These are phyloP conservation scores for Symphodus melops DNA, from an alignment of 2,113 vertebrate genomes.

Conservation along the genomic window DNA sequence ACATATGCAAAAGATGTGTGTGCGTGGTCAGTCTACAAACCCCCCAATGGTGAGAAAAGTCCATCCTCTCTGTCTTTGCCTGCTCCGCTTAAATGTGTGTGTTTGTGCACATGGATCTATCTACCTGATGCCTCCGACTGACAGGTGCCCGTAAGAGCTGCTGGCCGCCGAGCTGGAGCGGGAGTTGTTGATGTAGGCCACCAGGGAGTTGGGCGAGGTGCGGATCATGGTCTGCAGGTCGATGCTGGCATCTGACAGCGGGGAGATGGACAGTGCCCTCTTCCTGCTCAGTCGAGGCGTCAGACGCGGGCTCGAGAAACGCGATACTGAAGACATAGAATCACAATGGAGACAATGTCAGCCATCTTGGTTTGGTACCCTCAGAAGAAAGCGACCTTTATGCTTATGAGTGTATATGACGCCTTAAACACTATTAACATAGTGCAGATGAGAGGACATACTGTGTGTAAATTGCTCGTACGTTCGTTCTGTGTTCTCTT, in stretches of 20 bases:
- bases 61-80: no score
- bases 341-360: conserved; percentile 3
- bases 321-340: conserved; percentile 86
- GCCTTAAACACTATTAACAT: neutral
- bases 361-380: no score
- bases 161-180: conserved; percentile 97
- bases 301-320: conserved; percentile 94
- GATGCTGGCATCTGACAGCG: conserved; percentile 96
- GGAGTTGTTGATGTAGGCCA: conserved; percentile 99
- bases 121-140: conserved; percentile 95
- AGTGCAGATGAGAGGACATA: neutral
- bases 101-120: conserved; percentile 34
- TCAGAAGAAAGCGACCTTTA: neutral
- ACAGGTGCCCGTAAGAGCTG: conserved; percentile 97
- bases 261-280: conserved; percentile 95
- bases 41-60: no score
- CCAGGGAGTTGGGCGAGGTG: conserved; percentile 97
- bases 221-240: conserved; percentile 99
- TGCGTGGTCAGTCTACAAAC: no score
- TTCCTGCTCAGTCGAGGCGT: conserved; percentile 95
- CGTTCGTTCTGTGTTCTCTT: neutral
- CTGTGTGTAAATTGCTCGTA: neutral
- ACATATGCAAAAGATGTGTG: no score
- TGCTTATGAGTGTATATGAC: neutral
- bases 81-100: no score